phyloP scores from a whole-genome alignment of 2,113 vertebrate species.

The Lipophrys pholis region DNA sequence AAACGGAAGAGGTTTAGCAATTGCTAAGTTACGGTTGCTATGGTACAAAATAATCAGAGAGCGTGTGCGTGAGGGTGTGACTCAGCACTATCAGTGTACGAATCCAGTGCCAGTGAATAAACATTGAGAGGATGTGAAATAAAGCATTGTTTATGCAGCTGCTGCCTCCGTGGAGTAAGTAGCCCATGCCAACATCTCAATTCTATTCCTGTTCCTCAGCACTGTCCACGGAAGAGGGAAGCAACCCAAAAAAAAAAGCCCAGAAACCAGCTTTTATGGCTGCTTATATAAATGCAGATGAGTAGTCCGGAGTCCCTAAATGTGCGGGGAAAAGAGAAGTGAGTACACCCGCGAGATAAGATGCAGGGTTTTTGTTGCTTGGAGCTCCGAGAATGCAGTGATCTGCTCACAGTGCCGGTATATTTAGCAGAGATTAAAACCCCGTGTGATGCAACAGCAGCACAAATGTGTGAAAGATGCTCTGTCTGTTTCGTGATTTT shows the following conservation, averaged over 20 bases:
- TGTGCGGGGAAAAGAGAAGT: slow-evolving; percentile 41
- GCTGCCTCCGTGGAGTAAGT: slow-evolving; percentile 62
- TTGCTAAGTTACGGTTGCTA: slow-evolving; percentile 79
- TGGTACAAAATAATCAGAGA: slow-evolving; percentile 77
- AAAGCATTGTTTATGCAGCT: slow-evolving; percentile 81
- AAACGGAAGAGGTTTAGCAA: slow-evolving; percentile 64
- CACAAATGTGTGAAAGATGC: slow-evolving; percentile 64
- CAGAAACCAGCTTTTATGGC: slow-evolving; percentile 68
- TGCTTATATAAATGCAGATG: slow-evolving; percentile 76
- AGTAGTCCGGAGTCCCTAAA: slow-evolving; percentile 60
- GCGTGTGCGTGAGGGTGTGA: slow-evolving; percentile 73
- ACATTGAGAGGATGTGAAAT: slow-evolving; percentile 74
- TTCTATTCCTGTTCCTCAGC: slow-evolving; percentile 69
- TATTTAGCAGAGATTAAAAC: slow-evolving; percentile 76
- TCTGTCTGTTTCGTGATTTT: slow-evolving; percentile 48
- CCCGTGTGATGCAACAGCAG: slow-evolving; percentile 67
- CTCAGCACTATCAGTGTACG: slow-evolving; percentile 74
- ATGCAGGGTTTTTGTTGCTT: slow-evolving; percentile 62
- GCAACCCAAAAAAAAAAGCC: slow-evolving; percentile 35
- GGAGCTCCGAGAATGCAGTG: slow-evolving; percentile 58
- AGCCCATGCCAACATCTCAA: slow-evolving; percentile 65
- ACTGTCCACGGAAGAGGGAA: slow-evolving; percentile 66
- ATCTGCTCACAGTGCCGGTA: slow-evolving; percentile 61
- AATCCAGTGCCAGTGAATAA: slow-evolving; percentile 73
- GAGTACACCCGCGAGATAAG: slow-evolving; percentile 60